These are phyloP conservation scores for Hoplias malabaricus DNA, from an alignment of 2,113 vertebrate genomes.

Conservation along the genomic window DNA sequence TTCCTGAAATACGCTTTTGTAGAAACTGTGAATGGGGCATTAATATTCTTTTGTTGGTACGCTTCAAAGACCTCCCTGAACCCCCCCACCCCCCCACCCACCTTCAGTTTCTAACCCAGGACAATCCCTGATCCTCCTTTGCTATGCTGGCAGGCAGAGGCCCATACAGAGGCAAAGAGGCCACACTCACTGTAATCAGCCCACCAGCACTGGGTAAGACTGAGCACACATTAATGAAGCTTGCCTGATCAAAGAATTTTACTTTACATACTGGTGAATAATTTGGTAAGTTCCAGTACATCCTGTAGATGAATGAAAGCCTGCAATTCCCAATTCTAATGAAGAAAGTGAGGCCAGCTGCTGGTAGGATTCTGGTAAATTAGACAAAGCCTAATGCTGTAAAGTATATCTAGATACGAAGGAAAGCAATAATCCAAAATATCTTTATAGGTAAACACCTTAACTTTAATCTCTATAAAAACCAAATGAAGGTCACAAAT, in stretches of 20 bases:
- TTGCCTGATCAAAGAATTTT: background rate
- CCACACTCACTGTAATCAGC: constrained; percentile 13
- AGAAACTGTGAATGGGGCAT: constrained; percentile 54
- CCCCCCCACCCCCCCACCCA: too few relatives aligned
- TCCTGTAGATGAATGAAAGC: background rate
- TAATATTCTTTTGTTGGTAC: constrained; percentile 70
- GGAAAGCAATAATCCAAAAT: background rate
- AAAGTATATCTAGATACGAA: background rate
- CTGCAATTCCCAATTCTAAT: background rate
- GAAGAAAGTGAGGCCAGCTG: background rate
- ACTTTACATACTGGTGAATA: background rate
- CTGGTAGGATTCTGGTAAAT: background rate
- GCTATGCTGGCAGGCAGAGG: constrained; percentile 19
- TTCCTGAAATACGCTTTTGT: constrained; percentile 56
- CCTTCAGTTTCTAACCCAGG: constrained; percentile 12
- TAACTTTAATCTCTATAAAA: background rate
- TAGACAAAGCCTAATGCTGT: background rate
- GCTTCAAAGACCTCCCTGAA: constrained; percentile 56
- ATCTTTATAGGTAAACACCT: background rate
- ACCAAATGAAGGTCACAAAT: background rate
- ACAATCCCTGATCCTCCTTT: background rate
- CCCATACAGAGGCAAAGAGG: constrained; percentile 3
- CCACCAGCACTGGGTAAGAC: background rate
- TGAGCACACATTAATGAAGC: background rate
- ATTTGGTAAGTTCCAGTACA: background rate